These are phyloP conservation scores for Zoanthus sansibaricus DNA, from an alignment of 92 coral and sea anemone species.

Conservation along the genomic window DNA sequence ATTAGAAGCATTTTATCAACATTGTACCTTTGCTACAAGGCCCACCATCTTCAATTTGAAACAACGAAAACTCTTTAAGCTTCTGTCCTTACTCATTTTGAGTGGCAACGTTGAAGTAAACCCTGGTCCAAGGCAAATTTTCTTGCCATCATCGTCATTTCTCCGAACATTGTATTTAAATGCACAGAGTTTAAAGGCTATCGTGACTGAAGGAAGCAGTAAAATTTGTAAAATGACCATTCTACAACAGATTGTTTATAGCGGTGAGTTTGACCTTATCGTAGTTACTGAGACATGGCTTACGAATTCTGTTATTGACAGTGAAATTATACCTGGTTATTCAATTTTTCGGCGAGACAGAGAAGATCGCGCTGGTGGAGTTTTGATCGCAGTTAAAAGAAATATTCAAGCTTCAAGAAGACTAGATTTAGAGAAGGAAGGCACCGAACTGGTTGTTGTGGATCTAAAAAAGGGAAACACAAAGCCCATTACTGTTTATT, in stretches of 20 bases:
- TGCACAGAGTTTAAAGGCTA: slow-evolving; percentile 20
- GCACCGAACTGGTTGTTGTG: not conserved
- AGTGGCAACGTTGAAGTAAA: no score
- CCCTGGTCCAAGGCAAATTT: no score
- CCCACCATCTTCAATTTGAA: no score
- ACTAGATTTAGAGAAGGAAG: slow-evolving; percentile 35
- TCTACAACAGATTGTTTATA: slow-evolving; percentile 32
- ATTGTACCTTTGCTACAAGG: no score
- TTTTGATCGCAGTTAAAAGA: slow-evolving; percentile 15
- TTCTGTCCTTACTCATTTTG: no score
- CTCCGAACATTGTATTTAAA: slow-evolving; percentile 7
- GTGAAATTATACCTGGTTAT: slow-evolving; percentile 40
- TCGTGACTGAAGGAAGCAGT: slow-evolving; percentile 30
- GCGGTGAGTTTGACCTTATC: slow-evolving; percentile 27
- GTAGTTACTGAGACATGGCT: slow-evolving; percentile 44
- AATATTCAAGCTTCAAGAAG: slow-evolving; percentile 37
- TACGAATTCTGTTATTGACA: slow-evolving; percentile 32
- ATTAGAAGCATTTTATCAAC: no score
- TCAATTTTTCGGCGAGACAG: slow-evolving; percentile 44
- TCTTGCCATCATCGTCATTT: no score
- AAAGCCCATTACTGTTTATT: slow-evolving; percentile 62
- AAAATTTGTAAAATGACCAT: slow-evolving; percentile 37
- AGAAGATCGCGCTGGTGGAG: slow-evolving; percentile 25
- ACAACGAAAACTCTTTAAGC: no score
- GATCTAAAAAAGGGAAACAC: not conserved